phyloP scores from a whole-genome alignment of 2,888 invertebrate genomes.

The Capitulum mitella region DNA sequence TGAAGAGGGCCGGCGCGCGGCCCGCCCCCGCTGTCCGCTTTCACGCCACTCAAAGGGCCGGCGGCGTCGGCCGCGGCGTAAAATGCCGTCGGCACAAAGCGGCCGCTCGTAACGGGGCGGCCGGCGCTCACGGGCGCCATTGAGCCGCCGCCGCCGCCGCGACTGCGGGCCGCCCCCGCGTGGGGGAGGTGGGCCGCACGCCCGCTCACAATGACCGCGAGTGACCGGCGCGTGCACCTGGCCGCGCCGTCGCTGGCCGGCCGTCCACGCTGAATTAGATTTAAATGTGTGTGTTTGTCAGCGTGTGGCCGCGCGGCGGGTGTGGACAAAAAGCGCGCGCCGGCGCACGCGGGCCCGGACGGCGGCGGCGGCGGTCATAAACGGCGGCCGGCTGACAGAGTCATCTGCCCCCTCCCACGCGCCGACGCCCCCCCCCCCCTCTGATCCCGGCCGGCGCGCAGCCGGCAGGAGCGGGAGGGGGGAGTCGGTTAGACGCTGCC shows the following conservation, averaged over 20 bases:
- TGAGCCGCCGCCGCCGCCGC: slow-evolving; percentile 1
- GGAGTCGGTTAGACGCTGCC: no score
- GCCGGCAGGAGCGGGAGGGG: no score
- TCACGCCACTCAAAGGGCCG: background rate
- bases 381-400: background rate
- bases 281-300: slow-evolving; percentile 24
- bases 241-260: background rate
- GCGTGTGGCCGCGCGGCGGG: slow-evolving; percentile 5
- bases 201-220: background rate
- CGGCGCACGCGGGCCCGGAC: background rate
- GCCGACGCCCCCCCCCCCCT: no score
- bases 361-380: background rate
- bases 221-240: background rate
- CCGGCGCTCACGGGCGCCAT: background rate
- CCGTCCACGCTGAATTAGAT: slow-evolving; percentile 22
- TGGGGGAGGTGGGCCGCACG: background rate
- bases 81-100: background rate
- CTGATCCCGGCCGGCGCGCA: background rate
- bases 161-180: background rate
- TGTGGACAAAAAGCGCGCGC: background rate
- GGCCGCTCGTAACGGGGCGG: background rate
- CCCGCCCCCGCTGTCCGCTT: slow-evolving; percentile 8
- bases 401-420: background rate
- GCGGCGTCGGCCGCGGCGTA: background rate
- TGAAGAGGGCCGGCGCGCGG: background rate